Conservation (phyloP, 2,888 invertebrate species). For the Nemurella pictetii region DNA sequence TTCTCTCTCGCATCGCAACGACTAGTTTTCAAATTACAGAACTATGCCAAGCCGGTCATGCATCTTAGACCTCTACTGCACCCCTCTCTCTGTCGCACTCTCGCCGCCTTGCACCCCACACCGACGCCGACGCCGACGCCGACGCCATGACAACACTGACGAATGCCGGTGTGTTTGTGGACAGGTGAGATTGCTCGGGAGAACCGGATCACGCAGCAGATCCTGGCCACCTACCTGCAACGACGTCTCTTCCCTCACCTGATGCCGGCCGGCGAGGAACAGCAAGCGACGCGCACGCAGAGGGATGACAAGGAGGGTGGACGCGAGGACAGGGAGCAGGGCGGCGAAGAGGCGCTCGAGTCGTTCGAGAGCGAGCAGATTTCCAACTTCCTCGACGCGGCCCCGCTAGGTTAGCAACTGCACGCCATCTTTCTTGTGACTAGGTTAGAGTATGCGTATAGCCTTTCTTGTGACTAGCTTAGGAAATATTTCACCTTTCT, state of each 20-base stretch:
- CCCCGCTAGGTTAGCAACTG: not conserved
- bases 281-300: conserved; percentile 56
- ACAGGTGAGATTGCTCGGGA: conserved; percentile 67
- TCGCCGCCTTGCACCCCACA: too few relatives aligned
- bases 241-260: conserved; percentile 65
- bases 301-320: conserved; percentile 51
- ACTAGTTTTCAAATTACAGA: too few relatives aligned
- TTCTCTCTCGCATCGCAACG: too few relatives aligned
- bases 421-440: too few relatives aligned
- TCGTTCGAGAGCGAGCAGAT: conserved; percentile 74
- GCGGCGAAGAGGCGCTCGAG: conserved; percentile 61
- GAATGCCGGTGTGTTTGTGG: not conserved
- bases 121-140: too few relatives aligned
- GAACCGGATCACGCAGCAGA: conserved; percentile 76
- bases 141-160: too few relatives aligned
- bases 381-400: conserved; percentile 44
- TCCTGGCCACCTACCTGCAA: conserved; percentile 72
- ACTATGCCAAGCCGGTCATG: too few relatives aligned
- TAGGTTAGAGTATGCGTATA: too few relatives aligned
- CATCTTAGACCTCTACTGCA: too few relatives aligned
- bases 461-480: too few relatives aligned
- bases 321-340: conserved; percentile 64
- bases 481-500: too few relatives aligned
- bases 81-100: too few relatives aligned
- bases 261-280: conserved; percentile 34